Evolutionary conservation across 2,797 vertebrate genomes (phyloP).

Genomic region (Crenichthys baileyi): DNA sequence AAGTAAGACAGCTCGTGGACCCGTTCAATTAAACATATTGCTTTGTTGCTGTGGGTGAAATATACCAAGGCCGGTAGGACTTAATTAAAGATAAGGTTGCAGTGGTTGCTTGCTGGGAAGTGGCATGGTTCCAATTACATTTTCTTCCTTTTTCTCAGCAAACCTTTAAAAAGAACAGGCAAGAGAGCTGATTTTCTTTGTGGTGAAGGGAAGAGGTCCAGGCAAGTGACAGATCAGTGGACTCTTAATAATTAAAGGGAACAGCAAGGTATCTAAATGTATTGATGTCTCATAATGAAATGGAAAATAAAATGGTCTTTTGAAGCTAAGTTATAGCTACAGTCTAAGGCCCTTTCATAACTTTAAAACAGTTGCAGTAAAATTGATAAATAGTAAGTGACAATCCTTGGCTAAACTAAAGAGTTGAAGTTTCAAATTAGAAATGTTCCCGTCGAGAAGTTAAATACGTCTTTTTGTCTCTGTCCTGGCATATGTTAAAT

Average conservation of each 20-base stretch:
- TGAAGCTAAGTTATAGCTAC: not conserved
- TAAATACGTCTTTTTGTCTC: not conserved
- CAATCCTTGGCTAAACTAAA: not conserved
- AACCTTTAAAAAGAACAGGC: slow-evolving; percentile 46
- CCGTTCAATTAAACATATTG: slow-evolving; percentile 30
- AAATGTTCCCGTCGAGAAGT: not conserved
- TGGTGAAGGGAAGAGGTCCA: slow-evolving; percentile 37
- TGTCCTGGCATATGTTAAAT: not conserved
- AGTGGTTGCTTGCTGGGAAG: slow-evolving; percentile 71
- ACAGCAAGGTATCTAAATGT: slow-evolving; percentile 8
- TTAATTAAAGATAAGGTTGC: slow-evolving; percentile 78
- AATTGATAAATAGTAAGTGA: not conserved
- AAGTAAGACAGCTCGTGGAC: slow-evolving; percentile 34
- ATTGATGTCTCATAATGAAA: not conserved
- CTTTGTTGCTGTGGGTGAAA: slow-evolving; percentile 53
- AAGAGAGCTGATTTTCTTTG: slow-evolving; percentile 51
- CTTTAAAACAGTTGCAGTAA: not conserved
- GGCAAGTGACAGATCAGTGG: slow-evolving; percentile 43
- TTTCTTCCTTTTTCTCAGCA: slow-evolving; percentile 57
- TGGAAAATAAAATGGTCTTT: not conserved
- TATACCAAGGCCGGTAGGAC: slow-evolving; percentile 59
- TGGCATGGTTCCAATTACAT: slow-evolving; percentile 78
- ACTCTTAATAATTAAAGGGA: slow-evolving; percentile 34
- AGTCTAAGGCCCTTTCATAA: not conserved
- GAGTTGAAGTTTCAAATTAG: not conserved